These are phyloP conservation scores for Mus caroli DNA, from an alignment of 2,797 vertebrate species.

Conservation along the genomic window DNA sequence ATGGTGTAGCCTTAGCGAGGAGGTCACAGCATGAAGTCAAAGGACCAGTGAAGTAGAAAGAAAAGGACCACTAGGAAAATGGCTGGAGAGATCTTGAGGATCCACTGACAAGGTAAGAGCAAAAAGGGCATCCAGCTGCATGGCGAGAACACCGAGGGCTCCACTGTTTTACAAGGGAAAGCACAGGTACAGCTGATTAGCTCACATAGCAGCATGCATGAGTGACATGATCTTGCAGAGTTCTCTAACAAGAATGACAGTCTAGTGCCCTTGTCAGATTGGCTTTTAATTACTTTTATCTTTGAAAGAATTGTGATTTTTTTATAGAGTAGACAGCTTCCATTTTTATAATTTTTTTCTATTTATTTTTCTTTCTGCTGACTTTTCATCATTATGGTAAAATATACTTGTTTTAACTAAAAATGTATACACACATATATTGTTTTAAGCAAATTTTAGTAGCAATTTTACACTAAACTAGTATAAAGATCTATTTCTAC, in stretches of 20 bases:
- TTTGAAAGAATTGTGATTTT: slow-evolving; percentile 47
- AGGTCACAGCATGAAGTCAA: background rate
- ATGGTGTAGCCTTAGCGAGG: background rate
- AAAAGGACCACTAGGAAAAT: background rate
- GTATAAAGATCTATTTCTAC: slow-evolving; percentile 1
- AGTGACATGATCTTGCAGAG: background rate
- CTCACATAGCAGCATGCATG: background rate
- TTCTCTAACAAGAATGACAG: slow-evolving; percentile 17
- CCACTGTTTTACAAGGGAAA: slow-evolving; percentile 5
- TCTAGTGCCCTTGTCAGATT: background rate
- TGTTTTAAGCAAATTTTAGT: slow-evolving; percentile 30
- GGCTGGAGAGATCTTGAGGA: background rate
- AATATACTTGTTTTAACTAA: slow-evolving; percentile 41
- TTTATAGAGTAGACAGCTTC: background rate
- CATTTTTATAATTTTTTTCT: slow-evolving; percentile 17
- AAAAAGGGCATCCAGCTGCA: background rate
- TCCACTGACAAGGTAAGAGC: background rate
- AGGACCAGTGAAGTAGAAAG: background rate
- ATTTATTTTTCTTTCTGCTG: slow-evolving; percentile 17
- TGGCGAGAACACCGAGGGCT: background rate
- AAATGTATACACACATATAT: background rate
- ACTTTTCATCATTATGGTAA: background rate
- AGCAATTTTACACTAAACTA: background rate
- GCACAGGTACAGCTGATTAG: background rate
- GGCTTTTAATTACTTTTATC: background rate